Percentiles rank a stretch among this genome's conserved stretches.
Evolutionary conservation across 2,888 invertebrate species (phyloP).

Genomic region (Lordiphosa andalusiaca): DNA sequence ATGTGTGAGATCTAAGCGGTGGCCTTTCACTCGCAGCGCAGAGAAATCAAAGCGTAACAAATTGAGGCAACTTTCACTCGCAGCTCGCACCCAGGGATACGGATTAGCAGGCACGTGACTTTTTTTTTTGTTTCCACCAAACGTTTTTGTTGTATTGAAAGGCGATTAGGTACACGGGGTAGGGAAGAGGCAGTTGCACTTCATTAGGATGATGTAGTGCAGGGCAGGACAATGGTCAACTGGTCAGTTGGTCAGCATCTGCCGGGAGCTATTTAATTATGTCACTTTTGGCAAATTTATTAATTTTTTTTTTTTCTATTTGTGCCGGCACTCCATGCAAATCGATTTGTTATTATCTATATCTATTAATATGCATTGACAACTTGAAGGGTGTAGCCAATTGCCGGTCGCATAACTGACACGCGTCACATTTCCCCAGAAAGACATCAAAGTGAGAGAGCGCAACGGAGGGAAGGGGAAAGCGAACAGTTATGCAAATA

Average conservation of each 20-base stretch:
- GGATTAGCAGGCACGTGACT: conserved; percentile 70
- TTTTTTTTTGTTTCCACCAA: conserved; percentile 33
- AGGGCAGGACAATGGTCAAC: conserved; percentile 42
- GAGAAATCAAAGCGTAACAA: conserved; percentile 71
- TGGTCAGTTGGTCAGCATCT: conserved; percentile 28
- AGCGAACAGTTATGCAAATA: conserved; percentile 51
- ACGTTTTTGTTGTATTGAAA: conserved; percentile 42
- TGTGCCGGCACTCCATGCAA: conserved; percentile 41
- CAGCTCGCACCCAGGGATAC: conserved; percentile 26
- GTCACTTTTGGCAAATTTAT: conserved; percentile 62
- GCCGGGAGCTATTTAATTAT: conserved; percentile 50
- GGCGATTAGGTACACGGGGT: conserved; percentile 53
- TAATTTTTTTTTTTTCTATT: conserved; percentile 33
- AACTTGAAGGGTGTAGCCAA: conserved; percentile 59
- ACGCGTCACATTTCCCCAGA: conserved; percentile 41
- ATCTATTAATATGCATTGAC: conserved; percentile 25
- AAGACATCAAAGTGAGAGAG: conserved; percentile 32
- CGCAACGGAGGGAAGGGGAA: background rate
- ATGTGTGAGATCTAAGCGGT: conserved; percentile 50
- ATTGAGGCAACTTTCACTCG: conserved; percentile 43
- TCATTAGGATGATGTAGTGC: conserved; percentile 48
- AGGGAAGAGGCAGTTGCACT: conserved; percentile 57
- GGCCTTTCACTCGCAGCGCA: conserved; percentile 53
- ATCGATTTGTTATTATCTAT: conserved; percentile 50
- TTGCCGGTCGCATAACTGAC: conserved; percentile 58